These are phyloP conservation scores for Hycleus phaleratus DNA, from an alignment of 1,140 invertebrate species.

Conservation along the genomic window DNA sequence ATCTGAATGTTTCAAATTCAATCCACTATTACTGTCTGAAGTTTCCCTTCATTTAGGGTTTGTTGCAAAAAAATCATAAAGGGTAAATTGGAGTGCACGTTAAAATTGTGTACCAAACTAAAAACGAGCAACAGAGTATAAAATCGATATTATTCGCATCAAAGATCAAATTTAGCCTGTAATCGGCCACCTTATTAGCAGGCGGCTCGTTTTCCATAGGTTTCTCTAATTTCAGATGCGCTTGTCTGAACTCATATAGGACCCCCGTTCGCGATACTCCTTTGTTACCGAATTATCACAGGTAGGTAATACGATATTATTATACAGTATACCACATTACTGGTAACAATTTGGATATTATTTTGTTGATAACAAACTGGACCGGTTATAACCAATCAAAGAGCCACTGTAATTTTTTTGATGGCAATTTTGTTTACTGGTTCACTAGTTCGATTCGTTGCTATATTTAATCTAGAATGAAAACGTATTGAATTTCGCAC, in stretches of 20 bases:
- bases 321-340: not conserved
- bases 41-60: too few species aligned
- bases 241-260: conserved; percentile 27
- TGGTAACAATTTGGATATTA: too few species aligned
- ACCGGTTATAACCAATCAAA: conserved; percentile 1
- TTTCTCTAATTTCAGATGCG: conserved; percentile 29
- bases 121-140: conserved; percentile 21
- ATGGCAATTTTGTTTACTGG: conserved; percentile 16
- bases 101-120: too few species aligned
- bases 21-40: too few species aligned
- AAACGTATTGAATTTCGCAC: too few species aligned
- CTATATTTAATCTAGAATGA: too few species aligned
- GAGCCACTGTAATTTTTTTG: conserved; percentile 24
- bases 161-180: conserved; percentile 31
- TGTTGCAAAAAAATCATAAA: too few species aligned
- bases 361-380: too few species aligned
- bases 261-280: conserved; percentile 21
- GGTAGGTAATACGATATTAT: conserved; percentile 22
- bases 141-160: conserved; percentile 28
- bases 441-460: not conserved
- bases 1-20: too few species aligned
- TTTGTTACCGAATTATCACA: conserved; percentile 30
- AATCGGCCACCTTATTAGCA: conserved; percentile 34
- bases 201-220: conserved; percentile 27
- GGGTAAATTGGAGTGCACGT: too few species aligned